Conservation (phyloP, 1,140 invertebrate genomes). For the Dysdera silvatica region DNA sequence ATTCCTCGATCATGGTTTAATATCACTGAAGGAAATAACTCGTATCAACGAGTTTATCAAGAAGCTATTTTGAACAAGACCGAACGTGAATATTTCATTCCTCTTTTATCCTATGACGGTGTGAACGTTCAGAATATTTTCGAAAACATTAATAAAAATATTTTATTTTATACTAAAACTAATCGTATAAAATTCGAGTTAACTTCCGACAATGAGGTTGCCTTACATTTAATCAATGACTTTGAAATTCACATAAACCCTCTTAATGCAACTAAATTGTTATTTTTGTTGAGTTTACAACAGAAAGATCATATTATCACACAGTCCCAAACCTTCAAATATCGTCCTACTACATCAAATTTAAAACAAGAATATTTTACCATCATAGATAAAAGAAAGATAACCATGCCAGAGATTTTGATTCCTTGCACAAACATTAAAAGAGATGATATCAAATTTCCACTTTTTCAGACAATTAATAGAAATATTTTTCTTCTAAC, state of each 20-base stretch:
- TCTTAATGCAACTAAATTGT: not conserved
- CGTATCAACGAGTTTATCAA: not conserved
- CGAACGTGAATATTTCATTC: too few species aligned
- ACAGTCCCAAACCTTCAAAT: not conserved
- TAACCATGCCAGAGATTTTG: not conserved
- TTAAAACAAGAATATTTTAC: not conserved
- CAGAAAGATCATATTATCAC: not conserved
- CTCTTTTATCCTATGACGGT: too few species aligned
- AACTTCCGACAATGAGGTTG: too few species aligned
- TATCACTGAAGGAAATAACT: not conserved
- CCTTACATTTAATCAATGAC: too few species aligned
- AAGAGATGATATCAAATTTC: too few species aligned
- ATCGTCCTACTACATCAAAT: not conserved
- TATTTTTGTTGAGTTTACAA: conserved; percentile 1
- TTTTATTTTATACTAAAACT: too few species aligned
- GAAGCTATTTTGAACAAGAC: too few species aligned
- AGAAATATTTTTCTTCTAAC: too few species aligned
- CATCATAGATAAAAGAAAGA: not conserved
- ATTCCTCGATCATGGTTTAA: conserved; percentile 11
- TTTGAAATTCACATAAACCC: conserved; percentile 5
- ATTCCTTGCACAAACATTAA: not conserved
- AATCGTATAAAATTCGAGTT: too few species aligned
- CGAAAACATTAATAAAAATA: too few species aligned
- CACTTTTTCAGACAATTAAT: too few species aligned
- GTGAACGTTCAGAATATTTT: too few species aligned